Conservation (phyloP, 2,888 invertebrate species). For the Athalia rosae region DNA sequence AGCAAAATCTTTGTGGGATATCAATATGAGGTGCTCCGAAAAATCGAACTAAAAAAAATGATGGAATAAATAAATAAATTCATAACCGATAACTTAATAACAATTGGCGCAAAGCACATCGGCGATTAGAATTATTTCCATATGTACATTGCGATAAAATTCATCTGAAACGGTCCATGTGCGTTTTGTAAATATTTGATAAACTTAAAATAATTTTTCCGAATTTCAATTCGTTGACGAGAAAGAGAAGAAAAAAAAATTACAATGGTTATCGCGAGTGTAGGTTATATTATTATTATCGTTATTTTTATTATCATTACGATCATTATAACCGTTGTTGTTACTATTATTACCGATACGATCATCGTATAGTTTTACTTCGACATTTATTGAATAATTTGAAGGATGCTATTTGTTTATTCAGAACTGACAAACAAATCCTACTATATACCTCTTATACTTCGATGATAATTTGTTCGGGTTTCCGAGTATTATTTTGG, state of each 20-base stretch:
- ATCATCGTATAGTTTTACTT: neutral
- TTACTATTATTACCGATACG: neutral
- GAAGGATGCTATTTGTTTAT: neutral
- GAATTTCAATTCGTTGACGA: constrained; percentile 1
- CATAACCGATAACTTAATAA: neutral
- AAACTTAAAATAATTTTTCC: neutral
- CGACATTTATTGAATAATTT: neutral
- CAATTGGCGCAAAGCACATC: neutral
- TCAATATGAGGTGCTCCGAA: too few relatives aligned
- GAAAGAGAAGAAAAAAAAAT: too few relatives aligned
- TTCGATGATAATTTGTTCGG: constrained; percentile 12
- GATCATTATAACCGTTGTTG: neutral
- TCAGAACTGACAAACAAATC: neutral
- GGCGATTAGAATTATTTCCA: constrained; percentile 15
- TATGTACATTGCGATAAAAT: constrained; percentile 17
- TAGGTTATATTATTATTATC: too few relatives aligned
- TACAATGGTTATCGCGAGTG: neutral
- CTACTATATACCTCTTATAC: neutral
- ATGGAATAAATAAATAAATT: neutral
- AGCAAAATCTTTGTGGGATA: too few relatives aligned
- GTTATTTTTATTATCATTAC: neutral
- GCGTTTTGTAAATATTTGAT: constrained; percentile 38
- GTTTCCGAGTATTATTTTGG: constrained; percentile 35
- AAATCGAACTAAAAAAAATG: neutral
- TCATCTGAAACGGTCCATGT: constrained; percentile 16